Base-by-base conservation (phyloP, 2,888 invertebrate genomes). In the Stramonita haemastoma region DNA sequence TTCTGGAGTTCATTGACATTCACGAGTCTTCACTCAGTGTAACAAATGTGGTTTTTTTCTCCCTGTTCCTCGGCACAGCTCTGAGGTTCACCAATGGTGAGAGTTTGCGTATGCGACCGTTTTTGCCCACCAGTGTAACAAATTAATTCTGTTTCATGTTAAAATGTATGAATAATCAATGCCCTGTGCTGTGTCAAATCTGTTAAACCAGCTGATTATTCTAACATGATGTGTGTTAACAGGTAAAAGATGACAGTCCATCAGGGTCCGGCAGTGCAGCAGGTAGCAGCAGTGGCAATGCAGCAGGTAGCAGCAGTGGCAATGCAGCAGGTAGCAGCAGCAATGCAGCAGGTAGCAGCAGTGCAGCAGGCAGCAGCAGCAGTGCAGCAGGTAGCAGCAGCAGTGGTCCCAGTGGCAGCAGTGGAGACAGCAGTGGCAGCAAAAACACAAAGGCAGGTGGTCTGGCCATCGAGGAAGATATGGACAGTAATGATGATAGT, bases 401-500 rank as follows among this genome's bases (percentile, higher is more conserved):
- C 22, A 34, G 88, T n/a, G 57, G 46, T 46, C 77, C 34, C 57
- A 85, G 89, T 60, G 81, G 84, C 36, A 81, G 86, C 77, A 32
- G 88, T 34, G 84, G 77, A 22, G 83, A 87, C 29, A 66, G 70
- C 19, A 36, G 81, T 22, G 70, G 85, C 73, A 87, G 87, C 87
- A 87, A 73, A 32, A 15, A 15, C 26, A 89, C 81, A 1, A 90
- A 97, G 77, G 97, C 97, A 83, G 93, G 92, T 81, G 90, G 90
- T n/a, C 91, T 90, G 15, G 91, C 91, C 81, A 91, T 91, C 19
- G 91, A 90, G 66, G 88, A 73, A 22, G 95, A 96, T 17, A 96
- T 96, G 13, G 96, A 95, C 17, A 96, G 96, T 85, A 95, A 96
- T 87, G 96, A 73, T 90, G 90, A 90, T 83, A 92, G 92, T 22